Percentiles rank a stretch among this genome's conserved stretches.
phyloP scores from a whole-genome alignment of 1,140 invertebrate genomes.

The Globodera rostochiensis region DNA sequence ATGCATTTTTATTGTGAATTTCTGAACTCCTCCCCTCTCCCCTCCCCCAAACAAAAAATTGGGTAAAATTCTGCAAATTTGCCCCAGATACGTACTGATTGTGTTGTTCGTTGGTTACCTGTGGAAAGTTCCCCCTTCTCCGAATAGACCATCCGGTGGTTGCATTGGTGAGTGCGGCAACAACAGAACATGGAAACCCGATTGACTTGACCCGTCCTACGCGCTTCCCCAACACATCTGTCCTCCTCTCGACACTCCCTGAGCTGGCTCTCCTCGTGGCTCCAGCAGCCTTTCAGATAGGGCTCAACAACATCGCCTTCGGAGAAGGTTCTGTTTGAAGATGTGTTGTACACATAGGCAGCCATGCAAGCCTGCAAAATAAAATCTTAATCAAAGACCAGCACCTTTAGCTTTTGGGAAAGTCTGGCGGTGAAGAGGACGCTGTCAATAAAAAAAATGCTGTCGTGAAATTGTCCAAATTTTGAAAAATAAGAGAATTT shows the following conservation, averaged over 20 bases:
- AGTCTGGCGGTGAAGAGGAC: no score
- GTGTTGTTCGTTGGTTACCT: background rate
- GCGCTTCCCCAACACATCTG: conserved; percentile 47
- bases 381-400: background rate
- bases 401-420: no score
- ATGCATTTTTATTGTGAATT: background rate
- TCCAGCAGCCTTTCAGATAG: conserved; percentile 52
- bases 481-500: no score
- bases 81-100: no score
- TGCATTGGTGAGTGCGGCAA: conserved; percentile 55
- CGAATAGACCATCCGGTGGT: conserved; percentile 14
- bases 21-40: no score
- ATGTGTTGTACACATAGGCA: conserved; percentile 43
- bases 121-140: background rate
- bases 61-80: no score
- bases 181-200: conserved; percentile 48
- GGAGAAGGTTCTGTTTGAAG: conserved; percentile 39
- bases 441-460: background rate
- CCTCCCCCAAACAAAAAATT: no score
- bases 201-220: conserved; percentile 35
- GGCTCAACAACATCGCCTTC: background rate
- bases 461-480: no score
- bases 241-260: conserved; percentile 40
- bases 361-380: conserved; percentile 52
- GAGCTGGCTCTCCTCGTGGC: conserved; percentile 48